phyloP scores from a whole-genome alignment of 2,797 vertebrate genomes.

The Leptatherina wallacei region DNA sequence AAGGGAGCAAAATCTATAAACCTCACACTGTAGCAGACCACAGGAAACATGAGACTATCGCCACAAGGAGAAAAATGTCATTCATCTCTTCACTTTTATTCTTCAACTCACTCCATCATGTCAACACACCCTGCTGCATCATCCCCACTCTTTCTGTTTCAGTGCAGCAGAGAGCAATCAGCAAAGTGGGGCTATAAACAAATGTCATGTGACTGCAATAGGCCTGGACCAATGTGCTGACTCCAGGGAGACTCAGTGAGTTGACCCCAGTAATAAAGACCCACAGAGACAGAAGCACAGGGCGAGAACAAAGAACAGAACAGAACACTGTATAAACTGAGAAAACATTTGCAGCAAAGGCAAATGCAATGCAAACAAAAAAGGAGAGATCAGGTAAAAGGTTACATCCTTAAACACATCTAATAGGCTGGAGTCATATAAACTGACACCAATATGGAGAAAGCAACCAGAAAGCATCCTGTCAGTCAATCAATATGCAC shows the following conservation, averaged over 20 bases:
- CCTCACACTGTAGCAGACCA: constrained; percentile 36
- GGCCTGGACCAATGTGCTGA: constrained; percentile 65
- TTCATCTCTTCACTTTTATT: constrained; percentile 48
- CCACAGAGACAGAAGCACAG: constrained; percentile 7
- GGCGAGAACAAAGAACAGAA: constrained; percentile 15
- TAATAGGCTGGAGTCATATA: constrained; percentile 1
- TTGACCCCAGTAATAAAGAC: constrained; percentile 64
- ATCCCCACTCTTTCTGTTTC: constrained; percentile 31
- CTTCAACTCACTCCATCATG: constrained; percentile 44
- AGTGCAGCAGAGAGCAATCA: constrained; percentile 63
- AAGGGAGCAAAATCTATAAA: constrained; percentile 47
- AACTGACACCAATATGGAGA: constrained; percentile 34
- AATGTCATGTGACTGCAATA: constrained; percentile 65
- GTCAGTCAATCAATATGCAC: constrained; percentile 31
- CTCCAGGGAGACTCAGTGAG: constrained; percentile 52
- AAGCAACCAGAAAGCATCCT: constrained; percentile 43
- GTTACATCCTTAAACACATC: constrained; percentile 22
- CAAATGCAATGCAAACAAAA: background rate
- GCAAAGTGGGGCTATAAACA: constrained; percentile 70
- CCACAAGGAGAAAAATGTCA: constrained; percentile 27
- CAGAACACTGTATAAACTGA: constrained; percentile 5
- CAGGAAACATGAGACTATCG: constrained; percentile 48
- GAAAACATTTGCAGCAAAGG: constrained; percentile 4
- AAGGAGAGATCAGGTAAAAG: constrained; percentile 11
- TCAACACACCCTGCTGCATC: constrained; percentile 19